Percentiles rank a stretch among this genome's conserved stretches.
These are phyloP conservation scores for Papilio demoleus DNA, from an alignment of 2,888 invertebrate genomes.

Conservation along the genomic window DNA sequence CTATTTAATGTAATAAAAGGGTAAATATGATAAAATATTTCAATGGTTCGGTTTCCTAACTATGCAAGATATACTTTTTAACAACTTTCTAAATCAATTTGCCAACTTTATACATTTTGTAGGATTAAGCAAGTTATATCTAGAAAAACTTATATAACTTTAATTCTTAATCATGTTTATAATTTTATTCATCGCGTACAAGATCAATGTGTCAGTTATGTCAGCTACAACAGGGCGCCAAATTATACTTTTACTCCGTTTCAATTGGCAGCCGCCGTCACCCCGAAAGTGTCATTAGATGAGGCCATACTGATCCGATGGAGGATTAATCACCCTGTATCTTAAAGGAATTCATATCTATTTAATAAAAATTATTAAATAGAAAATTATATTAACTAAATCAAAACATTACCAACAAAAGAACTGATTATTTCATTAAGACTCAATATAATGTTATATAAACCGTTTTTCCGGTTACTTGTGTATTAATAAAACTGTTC, in stretches of 20 bases:
- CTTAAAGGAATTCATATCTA: not conserved
- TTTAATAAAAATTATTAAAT: too few species aligned
- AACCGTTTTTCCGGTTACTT: not conserved
- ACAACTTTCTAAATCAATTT: too few species aligned
- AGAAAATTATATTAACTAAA: not conserved
- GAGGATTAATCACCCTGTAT: not conserved
- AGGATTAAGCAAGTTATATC: not conserved
- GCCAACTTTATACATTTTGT: too few species aligned
- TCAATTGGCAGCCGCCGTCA: constrained; percentile 21
- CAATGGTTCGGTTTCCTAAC: too few species aligned
- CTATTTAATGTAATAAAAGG: too few species aligned
- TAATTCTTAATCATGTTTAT: not conserved
- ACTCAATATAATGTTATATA: not conserved
- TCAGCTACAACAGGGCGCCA: constrained; percentile 22
- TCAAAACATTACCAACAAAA: too few species aligned
- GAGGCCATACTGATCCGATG: constrained; percentile 19
- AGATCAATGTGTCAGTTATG: constrained; percentile 27
- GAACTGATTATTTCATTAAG: not conserved
- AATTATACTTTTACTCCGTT: constrained; percentile 17
- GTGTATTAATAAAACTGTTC: constrained; percentile 7
- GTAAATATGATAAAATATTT: too few species aligned
- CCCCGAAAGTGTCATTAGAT: constrained; percentile 26
- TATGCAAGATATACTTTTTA: too few species aligned
- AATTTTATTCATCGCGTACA: not conserved
- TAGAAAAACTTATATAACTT: not conserved